Percentiles rank a stretch among this genome's conserved stretches.
These are phyloP conservation scores for Steatornis caripensis DNA, from an alignment of 2,113 vertebrate genomes.

Conservation along the genomic window DNA sequence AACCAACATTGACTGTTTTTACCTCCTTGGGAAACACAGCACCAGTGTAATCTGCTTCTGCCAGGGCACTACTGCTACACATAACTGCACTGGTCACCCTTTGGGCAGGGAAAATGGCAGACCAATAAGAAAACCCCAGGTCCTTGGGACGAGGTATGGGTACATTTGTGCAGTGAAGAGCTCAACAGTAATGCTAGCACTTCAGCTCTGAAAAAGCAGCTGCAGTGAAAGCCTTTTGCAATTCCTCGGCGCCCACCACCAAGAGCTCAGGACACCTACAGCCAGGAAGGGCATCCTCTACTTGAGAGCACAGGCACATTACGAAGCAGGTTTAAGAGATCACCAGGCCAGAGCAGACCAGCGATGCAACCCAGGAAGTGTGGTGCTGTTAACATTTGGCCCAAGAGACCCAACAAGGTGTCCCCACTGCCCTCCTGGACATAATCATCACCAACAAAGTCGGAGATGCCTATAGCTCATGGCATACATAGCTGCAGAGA, in stretches of 20 bases:
- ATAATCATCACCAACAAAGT: background rate
- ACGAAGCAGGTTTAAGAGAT: background rate
- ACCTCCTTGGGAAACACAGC: background rate
- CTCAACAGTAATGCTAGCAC: background rate
- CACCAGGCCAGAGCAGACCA: background rate
- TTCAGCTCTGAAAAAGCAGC: background rate
- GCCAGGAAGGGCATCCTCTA: background rate
- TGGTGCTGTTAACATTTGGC: background rate
- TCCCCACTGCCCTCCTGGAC: background rate
- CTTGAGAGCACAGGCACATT: background rate
- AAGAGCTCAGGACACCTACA: background rate
- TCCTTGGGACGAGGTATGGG: background rate
- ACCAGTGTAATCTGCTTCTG: background rate
- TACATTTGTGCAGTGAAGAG: background rate
- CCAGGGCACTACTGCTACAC: background rate
- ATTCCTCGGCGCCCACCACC: background rate
- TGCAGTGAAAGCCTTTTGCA: background rate
- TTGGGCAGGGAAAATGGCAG: background rate
- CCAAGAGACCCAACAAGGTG: background rate
- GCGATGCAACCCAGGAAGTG: fast-evolving
- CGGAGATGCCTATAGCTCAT: background rate
- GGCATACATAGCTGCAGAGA: background rate
- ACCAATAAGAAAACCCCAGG: background rate
- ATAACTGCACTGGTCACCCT: background rate
- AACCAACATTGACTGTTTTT: background rate